Base-by-base conservation (phyloP, 2,113 vertebrate genomes). In the Puffinus mauretanicus region DNA sequence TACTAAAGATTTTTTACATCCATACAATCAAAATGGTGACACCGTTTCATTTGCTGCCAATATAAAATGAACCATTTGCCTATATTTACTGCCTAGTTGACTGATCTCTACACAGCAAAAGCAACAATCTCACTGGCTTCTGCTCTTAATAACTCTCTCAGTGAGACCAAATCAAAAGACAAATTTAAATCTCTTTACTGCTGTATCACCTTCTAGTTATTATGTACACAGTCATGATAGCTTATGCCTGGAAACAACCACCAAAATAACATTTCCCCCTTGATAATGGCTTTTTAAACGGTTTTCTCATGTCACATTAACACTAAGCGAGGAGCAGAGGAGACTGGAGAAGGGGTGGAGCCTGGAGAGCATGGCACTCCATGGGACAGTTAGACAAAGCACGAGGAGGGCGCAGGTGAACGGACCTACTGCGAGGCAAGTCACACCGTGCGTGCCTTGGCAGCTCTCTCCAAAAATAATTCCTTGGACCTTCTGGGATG, bases 401-500 rank as follows among this genome's bases (percentile, higher is more conserved):
- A 55, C 5, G 34, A 84, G 86, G 86, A 91, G 60, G 75, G 51
- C 1, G 1, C 0, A 1, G n/a, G 47, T 49, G 29, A 22, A 36
- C 8, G 3, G 8, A 8, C 36, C 34, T 51, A 34, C 52, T 29
- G 80, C 3, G 32, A 93, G 54, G 47, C 22, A 77, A 94, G 88
- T 69, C 1, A 2, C 38, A 44, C 14, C 36, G 29, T 70, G 61
- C 38, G 27, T 82, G 52, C 51, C 65, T 94, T 13, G 11, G 70
- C 76, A 94, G 81, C 75, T 96, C 81, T 88, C 90, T 96, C 89
- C 65, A 93, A 40, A 95, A 95, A 65, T 30, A 29, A 58, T 90
- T 94, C 67, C 81, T 80, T 88, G 61, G 84, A 80, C 71, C 54
- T 92, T 88, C 32, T 60, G 46, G 80, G 82, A 67, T 34, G 58